Evolutionary conservation across 2,888 invertebrate genomes (phyloP).

Genomic region (Catocala fraxini): DNA sequence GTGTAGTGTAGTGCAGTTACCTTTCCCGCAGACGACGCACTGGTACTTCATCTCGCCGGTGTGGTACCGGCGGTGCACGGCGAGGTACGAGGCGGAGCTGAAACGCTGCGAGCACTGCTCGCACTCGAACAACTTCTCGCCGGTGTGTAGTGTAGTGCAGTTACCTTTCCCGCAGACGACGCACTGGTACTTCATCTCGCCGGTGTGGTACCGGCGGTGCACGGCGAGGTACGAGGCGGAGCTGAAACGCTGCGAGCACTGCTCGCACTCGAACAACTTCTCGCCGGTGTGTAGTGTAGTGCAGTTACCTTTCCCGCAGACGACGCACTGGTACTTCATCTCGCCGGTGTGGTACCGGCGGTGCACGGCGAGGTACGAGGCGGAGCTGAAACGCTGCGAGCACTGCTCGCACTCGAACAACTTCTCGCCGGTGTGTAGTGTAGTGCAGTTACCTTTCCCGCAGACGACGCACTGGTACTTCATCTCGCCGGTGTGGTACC

Average conservation of each 20-base stretch:
- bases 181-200: conserved; percentile 74
- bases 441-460: conserved; percentile 66
- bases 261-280: conserved; percentile 77
- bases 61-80: conserved; percentile 79
- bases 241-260: conserved; percentile 77
- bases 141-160: conserved; percentile 61
- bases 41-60: conserved; percentile 73
- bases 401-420: conserved; percentile 77
- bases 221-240: conserved; percentile 80
- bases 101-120: conserved; percentile 74
- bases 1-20: conserved; percentile 60
- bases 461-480: conserved; percentile 74
- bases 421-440: conserved; percentile 78
- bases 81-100: conserved; percentile 79
- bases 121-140: conserved; percentile 82
- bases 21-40: conserved; percentile 76
- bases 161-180: conserved; percentile 75
- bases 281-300: conserved; percentile 71
- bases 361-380: conserved; percentile 80
- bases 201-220: conserved; percentile 77
- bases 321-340: conserved; percentile 69
- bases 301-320: conserved; percentile 74
- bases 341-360: conserved; percentile 77
- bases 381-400: conserved; percentile 77
- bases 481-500: conserved; percentile 75